Conservation (phyloP, 2,888 invertebrate genomes). For the Andrena chrysosceles region DNA sequence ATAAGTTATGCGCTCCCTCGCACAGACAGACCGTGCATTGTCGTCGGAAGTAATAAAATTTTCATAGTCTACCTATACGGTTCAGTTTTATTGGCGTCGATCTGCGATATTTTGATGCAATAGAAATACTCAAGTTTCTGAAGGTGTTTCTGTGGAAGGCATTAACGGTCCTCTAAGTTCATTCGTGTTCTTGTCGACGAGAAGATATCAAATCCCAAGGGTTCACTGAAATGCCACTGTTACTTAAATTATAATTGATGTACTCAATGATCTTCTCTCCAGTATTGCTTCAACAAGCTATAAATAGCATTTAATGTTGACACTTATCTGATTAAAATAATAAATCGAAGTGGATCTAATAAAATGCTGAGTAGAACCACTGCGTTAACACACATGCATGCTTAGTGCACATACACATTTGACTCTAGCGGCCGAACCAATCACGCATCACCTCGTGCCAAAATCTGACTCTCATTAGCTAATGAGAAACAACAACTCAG, state of each 20-base stretch:
- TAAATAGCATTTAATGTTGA: not conserved
- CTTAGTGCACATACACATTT: too few species aligned
- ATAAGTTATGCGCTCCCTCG: constrained; percentile 1
- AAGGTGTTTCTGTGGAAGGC: constrained; percentile 9
- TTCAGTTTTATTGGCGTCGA: constrained; percentile 23
- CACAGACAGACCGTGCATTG: constrained; percentile 11
- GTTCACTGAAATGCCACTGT: not conserved
- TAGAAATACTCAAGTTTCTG: constrained; percentile 2
- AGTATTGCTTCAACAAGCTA: not conserved
- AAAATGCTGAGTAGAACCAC: too few species aligned
- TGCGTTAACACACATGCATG: too few species aligned
- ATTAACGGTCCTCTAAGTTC: constrained; percentile 5
- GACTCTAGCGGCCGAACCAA: too few species aligned
- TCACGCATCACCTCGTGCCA: too few species aligned
- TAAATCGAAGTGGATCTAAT: too few species aligned
- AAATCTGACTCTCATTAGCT: too few species aligned
- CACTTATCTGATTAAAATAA: not conserved
- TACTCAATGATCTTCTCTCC: not conserved
- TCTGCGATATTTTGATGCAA: constrained; percentile 19
- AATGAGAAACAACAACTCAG: too few species aligned
- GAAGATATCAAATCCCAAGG: not conserved
- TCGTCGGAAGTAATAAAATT: constrained; percentile 15
- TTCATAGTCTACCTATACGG: constrained; percentile 10
- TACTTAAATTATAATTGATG: constrained; percentile 12
- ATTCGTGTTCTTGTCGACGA: not conserved